Percentiles rank a stretch among this genome's conserved stretches.
These are phyloP conservation scores for Campylorhamphus procurvoides DNA, from an alignment of 2,113 vertebrate species.

Conservation along the genomic window DNA sequence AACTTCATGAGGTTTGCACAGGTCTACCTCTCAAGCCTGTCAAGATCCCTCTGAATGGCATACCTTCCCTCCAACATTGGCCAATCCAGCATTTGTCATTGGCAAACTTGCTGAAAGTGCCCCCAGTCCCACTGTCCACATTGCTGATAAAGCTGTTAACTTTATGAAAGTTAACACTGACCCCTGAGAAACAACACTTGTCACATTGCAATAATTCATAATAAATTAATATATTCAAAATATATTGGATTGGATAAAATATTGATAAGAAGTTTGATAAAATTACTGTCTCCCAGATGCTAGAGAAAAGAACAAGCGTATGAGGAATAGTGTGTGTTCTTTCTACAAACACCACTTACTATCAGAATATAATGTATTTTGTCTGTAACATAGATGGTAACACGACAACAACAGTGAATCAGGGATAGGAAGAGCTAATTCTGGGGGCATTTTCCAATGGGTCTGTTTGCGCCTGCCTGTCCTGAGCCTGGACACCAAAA, in stretches of 20 bases:
- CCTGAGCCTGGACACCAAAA: background rate
- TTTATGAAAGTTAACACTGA: background rate
- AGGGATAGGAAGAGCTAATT: background rate
- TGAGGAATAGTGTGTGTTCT: background rate
- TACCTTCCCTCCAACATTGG: background rate
- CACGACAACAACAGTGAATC: background rate
- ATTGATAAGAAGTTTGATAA: background rate
- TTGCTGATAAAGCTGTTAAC: background rate
- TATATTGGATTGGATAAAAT: background rate
- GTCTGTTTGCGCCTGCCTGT: background rate
- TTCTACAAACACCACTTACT: background rate
- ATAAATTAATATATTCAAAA: background rate
- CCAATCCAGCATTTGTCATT: background rate
- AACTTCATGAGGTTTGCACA: background rate
- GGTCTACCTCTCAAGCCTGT: background rate
- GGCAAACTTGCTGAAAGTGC: background rate
- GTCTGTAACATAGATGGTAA: background rate
- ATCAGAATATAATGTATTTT: background rate
- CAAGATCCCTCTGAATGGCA: background rate
- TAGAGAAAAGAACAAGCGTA: background rate
- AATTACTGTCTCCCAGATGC: background rate
- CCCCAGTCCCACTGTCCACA: background rate
- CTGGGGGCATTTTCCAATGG: background rate
- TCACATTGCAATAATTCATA: background rate
- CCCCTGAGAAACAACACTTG: rapidly evolving